phyloP scores from a whole-genome alignment of 2,888 invertebrate genomes.

The Drosophila pseudotakahashii region DNA sequence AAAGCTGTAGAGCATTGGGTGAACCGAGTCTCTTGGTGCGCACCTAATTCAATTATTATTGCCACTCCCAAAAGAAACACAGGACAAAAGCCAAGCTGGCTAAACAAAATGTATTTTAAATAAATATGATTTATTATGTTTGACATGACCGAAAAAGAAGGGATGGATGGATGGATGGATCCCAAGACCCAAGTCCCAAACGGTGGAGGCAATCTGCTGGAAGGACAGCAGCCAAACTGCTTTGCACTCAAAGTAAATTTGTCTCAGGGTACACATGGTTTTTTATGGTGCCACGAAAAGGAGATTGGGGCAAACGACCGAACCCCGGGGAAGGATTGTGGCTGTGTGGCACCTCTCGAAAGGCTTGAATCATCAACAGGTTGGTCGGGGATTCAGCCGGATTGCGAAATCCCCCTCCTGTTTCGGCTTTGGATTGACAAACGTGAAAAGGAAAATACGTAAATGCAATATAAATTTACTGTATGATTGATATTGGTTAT shows the following conservation, averaged over 20 bases:
- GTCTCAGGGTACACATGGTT: constrained; percentile 69
- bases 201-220: constrained; percentile 58
- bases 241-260: constrained; percentile 66
- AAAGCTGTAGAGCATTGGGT: neutral
- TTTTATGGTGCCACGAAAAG: constrained; percentile 55
- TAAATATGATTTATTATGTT: constrained; percentile 78
- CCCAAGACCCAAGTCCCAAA: neutral
- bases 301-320: constrained; percentile 16
- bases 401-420: neutral
- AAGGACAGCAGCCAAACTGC: constrained; percentile 61
- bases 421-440: constrained; percentile 58
- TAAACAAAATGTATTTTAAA: constrained; percentile 74
- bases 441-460: constrained; percentile 57
- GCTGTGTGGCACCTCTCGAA: constrained; percentile 24
- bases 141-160: constrained; percentile 45
- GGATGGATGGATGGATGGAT: neutral
- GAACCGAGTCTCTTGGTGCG: constrained; percentile 43
- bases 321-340: constrained; percentile 51
- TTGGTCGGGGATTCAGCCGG: constrained; percentile 20
- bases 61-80: constrained; percentile 27
- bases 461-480: constrained; percentile 55
- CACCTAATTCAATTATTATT: constrained; percentile 75
- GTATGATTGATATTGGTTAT: constrained; percentile 69
- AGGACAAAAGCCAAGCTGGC: constrained; percentile 8
- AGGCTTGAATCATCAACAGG: constrained; percentile 63